phyloP scores from a whole-genome alignment of 2,888 invertebrate genomes.

The Subacronicta megacephala region DNA sequence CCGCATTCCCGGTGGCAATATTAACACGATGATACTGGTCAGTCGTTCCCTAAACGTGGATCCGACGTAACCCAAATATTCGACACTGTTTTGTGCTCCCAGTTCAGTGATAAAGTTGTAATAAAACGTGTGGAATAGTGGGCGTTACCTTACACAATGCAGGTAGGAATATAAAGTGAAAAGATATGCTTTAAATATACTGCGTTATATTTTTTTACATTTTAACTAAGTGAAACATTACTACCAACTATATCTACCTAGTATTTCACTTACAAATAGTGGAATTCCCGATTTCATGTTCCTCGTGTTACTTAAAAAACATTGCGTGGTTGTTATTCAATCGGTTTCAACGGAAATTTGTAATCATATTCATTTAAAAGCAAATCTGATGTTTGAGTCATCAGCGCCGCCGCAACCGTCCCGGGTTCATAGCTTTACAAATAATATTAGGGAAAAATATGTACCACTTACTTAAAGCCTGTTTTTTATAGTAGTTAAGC shows the following conservation, averaged over 20 bases:
- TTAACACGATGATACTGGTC: conserved; percentile 78
- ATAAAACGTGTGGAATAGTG: conserved; percentile 26
- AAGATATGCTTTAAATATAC: too few species aligned
- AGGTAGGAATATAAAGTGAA: conserved; percentile 51
- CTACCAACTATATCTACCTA: too few species aligned
- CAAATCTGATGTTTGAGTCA: conserved; percentile 37
- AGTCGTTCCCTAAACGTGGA: conserved; percentile 74
- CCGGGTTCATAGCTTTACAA: conserved; percentile 13
- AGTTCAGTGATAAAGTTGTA: conserved; percentile 29
- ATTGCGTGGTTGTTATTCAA: conserved; percentile 52
- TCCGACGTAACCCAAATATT: conserved; percentile 67
- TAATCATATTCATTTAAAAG: conserved; percentile 44
- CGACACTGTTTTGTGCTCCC: conserved; percentile 21
- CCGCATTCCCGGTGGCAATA: conserved; percentile 72
- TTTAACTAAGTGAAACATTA: too few species aligned
- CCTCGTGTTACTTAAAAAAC: conserved; percentile 26
- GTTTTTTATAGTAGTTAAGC: background rate
- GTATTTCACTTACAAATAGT: conserved; percentile 11
- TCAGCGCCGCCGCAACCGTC: conserved; percentile 3
- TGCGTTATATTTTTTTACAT: too few species aligned
- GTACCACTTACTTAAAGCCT: conserved; percentile 1
- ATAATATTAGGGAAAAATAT: conserved; percentile 9
- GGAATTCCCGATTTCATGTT: conserved; percentile 30
- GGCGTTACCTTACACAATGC: conserved; percentile 50
- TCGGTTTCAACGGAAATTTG: conserved; percentile 47